Evolutionary conservation across 2,113 vertebrate genomes (phyloP).

Genomic region (Spea bombifrons): DNA sequence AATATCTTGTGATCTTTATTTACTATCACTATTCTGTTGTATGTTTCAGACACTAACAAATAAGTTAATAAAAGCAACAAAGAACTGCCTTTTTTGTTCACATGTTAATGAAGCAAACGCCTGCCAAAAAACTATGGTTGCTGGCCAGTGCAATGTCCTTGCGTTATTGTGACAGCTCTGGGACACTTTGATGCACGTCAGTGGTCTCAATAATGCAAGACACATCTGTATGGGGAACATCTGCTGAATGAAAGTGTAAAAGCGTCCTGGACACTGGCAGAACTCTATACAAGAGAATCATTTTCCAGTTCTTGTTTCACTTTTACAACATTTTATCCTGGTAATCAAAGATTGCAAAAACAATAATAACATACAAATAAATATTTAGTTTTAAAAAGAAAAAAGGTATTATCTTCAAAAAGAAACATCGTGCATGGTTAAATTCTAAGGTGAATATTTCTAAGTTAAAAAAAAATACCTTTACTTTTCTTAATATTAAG

Average conservation of each 20-base stretch:
- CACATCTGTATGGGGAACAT: constrained; percentile 43
- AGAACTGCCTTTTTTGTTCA: constrained; percentile 23
- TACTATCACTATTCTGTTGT: constrained; percentile 5
- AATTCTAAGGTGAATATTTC: too few species aligned
- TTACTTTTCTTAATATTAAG: too few species aligned
- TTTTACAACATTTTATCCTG: background rate
- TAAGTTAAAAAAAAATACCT: too few species aligned
- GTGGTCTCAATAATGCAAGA: constrained; percentile 41
- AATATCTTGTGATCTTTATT: background rate
- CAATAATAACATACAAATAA: background rate
- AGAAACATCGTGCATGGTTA: too few species aligned
- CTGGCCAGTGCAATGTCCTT: constrained; percentile 35
- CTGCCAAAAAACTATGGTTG: constrained; percentile 30
- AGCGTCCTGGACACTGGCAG: constrained; percentile 29
- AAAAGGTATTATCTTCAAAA: too few species aligned
- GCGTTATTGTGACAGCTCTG: constrained; percentile 36
- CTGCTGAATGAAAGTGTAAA: constrained; percentile 32
- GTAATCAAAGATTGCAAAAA: background rate
- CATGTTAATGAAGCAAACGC: constrained; percentile 39
- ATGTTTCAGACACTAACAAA: constrained; percentile 29
- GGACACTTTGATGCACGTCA: constrained; percentile 36
- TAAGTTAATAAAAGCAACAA: constrained; percentile 32
- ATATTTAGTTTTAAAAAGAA: too few species aligned
- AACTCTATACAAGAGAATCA: constrained; percentile 1
- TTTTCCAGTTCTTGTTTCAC: background rate